These are phyloP conservation scores for Creontiades dilutus DNA, from an alignment of 2,888 invertebrate species.

Conservation along the genomic window DNA sequence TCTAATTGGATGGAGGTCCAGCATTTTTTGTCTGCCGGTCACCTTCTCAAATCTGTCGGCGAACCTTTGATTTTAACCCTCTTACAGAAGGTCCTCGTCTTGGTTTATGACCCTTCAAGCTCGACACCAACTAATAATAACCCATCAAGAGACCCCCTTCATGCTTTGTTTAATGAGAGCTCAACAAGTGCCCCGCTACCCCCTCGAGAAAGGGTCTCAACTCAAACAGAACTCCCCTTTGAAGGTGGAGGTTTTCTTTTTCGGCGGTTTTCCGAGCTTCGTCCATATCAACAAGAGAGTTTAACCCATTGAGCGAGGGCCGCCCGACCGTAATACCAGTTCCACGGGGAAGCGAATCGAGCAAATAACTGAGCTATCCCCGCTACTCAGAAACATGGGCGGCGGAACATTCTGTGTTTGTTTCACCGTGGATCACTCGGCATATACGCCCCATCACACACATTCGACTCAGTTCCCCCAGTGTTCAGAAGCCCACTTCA, in stretches of 20 bases:
- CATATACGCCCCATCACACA: background rate
- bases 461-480: background rate
- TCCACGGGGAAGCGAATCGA: conserved; percentile 3
- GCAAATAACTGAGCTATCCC: conserved; percentile 9
- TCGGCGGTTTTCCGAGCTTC: conserved; percentile 1
- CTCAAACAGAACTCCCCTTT: conserved; percentile 20
- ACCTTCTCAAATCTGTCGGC: too few relatives aligned
- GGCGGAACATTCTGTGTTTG: background rate
- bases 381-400: background rate
- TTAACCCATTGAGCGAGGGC: conserved; percentile 9
- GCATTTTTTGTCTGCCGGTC: too few relatives aligned
- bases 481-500: too few relatives aligned
- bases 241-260: background rate
- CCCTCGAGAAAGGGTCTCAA: background rate
- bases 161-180: conserved; percentile 1
- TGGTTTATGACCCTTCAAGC: background rate
- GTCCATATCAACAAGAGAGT: conserved; percentile 33
- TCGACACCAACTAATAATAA: background rate
- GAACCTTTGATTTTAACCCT: too few relatives aligned
- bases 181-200: background rate
- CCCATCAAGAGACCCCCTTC: background rate
- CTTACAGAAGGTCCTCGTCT: too few relatives aligned
- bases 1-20: too few relatives aligned
- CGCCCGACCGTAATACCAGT: background rate
- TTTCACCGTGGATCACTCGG: background rate